Conservation (phyloP, 2,113 vertebrate genomes). For the Machaerirhynchus nigripectus region DNA sequence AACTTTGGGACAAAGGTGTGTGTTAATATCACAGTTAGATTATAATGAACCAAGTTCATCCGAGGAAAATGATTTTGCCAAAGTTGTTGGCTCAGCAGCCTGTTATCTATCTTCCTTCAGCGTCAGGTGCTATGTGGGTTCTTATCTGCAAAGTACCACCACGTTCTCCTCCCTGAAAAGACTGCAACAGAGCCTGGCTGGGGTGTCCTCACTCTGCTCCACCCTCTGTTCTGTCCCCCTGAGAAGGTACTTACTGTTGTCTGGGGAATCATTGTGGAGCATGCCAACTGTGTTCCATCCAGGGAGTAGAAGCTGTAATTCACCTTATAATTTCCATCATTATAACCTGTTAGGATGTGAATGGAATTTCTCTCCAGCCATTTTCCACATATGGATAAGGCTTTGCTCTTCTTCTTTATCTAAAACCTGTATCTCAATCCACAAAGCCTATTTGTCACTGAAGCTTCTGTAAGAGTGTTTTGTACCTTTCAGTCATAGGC, state of each 20-base stretch:
- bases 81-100: neutral
- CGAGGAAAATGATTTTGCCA: neutral
- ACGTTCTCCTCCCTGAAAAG: neutral
- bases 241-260: neutral
- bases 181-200: neutral
- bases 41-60: neutral
- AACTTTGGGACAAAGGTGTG: neutral
- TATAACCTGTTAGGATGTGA: neutral
- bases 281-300: fast-evolving
- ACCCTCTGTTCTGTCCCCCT: neutral
- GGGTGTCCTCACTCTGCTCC: neutral
- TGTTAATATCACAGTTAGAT: neutral
- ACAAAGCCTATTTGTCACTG: neutral
- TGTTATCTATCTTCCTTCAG: neutral
- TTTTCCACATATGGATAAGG: neutral
- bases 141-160: neutral
- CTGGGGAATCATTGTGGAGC: neutral
- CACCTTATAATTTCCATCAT: fast-evolving
- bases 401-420: neutral
- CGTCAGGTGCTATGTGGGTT: neutral
- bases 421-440: neutral
- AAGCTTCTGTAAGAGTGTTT: neutral
- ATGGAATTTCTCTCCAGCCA: neutral
- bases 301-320: neutral
- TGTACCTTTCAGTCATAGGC: neutral